A percentile compares a stretch with the other conserved stretches of the same genome.
These are phyloP conservation scores for Acipenser transmontanus DNA, from an alignment of 2,797 vertebrate genomes.

Conservation along the genomic window DNA sequence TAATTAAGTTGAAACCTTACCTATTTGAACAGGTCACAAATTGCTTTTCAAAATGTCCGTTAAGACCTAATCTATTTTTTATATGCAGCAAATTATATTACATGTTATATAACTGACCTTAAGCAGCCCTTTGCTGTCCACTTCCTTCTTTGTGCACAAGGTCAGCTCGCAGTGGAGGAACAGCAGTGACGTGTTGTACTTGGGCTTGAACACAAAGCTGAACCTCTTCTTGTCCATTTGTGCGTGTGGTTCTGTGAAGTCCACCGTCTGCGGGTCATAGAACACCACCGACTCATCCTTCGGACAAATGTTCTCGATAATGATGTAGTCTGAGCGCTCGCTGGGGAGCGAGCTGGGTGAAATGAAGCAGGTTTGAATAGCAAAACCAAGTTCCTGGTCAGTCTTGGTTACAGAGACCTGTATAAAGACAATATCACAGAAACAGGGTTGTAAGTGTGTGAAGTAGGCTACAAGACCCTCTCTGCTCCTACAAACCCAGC, in stretches of 20 bases:
- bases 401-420: constrained; percentile 78
- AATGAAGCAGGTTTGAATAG: constrained; percentile 82
- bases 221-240: constrained; percentile 73
- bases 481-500: too few relatives aligned
- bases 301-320: constrained; percentile 90
- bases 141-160: constrained; percentile 63
- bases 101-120: constrained; percentile 53
- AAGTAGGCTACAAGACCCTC: too few relatives aligned
- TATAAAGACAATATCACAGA: constrained; percentile 20
- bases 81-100: neutral
- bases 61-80: too few relatives aligned
- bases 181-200: constrained; percentile 69
- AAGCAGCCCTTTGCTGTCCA: constrained; percentile 49
- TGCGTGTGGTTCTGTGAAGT: constrained; percentile 44
- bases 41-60: too few relatives aligned
- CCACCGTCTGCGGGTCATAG: constrained; percentile 52
- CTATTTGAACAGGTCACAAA: too few relatives aligned
- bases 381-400: constrained; percentile 77
- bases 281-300: constrained; percentile 77
- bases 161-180: constrained; percentile 91
- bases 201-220: constrained; percentile 80
- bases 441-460: neutral
- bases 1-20: too few relatives aligned
- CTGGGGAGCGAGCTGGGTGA: constrained; percentile 70
- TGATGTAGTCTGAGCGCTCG: constrained; percentile 62